Conservation (phyloP, 1,140 invertebrate genomes). For the Fopius arisanus region DNA sequence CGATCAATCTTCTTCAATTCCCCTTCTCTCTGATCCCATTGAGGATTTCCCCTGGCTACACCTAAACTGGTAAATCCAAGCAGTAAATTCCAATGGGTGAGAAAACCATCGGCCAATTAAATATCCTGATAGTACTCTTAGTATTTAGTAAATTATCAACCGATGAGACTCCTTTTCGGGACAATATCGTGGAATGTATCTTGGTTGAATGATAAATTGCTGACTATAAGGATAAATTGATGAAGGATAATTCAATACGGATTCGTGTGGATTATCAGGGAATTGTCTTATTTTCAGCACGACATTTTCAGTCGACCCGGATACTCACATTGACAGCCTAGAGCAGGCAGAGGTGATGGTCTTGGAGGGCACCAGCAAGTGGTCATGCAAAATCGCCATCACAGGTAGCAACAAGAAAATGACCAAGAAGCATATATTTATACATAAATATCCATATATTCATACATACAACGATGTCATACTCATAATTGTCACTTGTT, state of each 20-base stretch:
- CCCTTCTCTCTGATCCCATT: neutral
- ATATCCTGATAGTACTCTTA: too few relatives aligned
- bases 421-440: slow-evolving; percentile 18
- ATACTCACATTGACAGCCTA: slow-evolving; percentile 98
- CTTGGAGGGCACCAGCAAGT: slow-evolving; percentile 99
- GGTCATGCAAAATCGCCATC: slow-evolving; percentile 99
- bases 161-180: too few relatives aligned
- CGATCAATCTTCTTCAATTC: neutral
- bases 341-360: slow-evolving; percentile 97
- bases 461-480: neutral
- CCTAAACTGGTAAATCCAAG: too few relatives aligned
- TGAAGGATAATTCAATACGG: neutral
- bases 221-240: neutral
- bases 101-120: too few relatives aligned
- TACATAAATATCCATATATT: neutral
- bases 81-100: too few relatives aligned
- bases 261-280: slow-evolving; percentile 45
- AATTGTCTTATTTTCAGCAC: slow-evolving; percentile 73
- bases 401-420: slow-evolving; percentile 78
- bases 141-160: neutral
- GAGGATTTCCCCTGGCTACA: neutral
- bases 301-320: slow-evolving; percentile 97
- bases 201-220: neutral
- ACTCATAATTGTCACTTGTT: neutral
- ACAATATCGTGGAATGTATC: neutral